Conservation (phyloP, 2,113 vertebrate species). For the Corythornis madagascariensis region DNA sequence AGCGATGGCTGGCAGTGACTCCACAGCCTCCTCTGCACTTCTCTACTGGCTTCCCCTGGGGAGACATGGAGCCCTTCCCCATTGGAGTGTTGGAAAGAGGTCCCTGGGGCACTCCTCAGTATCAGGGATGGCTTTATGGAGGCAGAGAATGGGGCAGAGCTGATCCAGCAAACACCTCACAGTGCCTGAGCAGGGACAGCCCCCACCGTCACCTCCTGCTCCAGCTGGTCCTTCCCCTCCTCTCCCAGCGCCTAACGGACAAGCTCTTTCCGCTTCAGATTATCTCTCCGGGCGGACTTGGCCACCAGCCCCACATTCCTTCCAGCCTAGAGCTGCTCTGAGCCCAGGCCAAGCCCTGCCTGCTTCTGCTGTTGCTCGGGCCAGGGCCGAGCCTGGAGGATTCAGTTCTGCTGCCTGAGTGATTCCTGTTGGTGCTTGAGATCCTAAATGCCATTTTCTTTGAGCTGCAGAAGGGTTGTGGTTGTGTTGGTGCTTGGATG, state of each 20-base stretch:
- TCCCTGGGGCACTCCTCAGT: not conserved
- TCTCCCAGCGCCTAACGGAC: not conserved
- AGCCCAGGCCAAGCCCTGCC: not conserved
- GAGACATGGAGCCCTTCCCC: not conserved
- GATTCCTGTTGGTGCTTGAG: not conserved
- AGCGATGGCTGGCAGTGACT: not conserved
- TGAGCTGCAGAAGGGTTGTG: not conserved
- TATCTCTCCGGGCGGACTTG: conserved; percentile 7
- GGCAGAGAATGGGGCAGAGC: not conserved
- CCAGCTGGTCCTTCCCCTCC: not conserved
- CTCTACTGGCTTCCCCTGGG: not conserved
- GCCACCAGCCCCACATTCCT: not conserved
- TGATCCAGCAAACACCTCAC: not conserved
- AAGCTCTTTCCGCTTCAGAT: conserved; percentile 36
- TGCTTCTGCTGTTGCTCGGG: not conserved
- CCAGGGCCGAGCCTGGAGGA: not conserved
- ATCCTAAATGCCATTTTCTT: not conserved
- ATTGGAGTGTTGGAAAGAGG: not conserved
- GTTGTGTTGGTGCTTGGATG: not conserved
- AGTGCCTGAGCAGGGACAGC: not conserved
- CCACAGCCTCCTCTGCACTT: not conserved
- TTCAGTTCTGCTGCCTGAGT: not conserved
- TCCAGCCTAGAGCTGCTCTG: not conserved
- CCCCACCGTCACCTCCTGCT: accelerated
- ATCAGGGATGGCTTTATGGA: not conserved